These are phyloP conservation scores for Phengaris alcon DNA, from an alignment of 2,888 invertebrate species.

Conservation along the genomic window DNA sequence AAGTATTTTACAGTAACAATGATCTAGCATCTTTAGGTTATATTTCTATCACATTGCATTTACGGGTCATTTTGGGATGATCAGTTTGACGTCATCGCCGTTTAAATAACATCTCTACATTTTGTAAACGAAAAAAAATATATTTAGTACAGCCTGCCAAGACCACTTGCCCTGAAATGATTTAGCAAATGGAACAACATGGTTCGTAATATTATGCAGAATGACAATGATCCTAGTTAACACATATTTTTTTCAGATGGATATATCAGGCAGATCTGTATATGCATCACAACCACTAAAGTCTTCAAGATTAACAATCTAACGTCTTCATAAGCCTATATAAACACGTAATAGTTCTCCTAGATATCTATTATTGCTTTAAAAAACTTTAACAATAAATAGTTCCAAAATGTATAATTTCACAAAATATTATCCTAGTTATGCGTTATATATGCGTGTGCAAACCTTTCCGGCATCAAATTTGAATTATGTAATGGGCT, in stretches of 20 bases:
- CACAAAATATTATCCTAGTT: slow-evolving; percentile 23
- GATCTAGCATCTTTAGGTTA: slow-evolving; percentile 78
- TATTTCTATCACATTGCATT: slow-evolving; percentile 75
- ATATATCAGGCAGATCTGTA: slow-evolving; percentile 24
- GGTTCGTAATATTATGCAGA: neutral
- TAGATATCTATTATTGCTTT: slow-evolving; percentile 26
- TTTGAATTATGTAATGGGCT: slow-evolving; percentile 24
- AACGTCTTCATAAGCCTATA: slow-evolving; percentile 31
- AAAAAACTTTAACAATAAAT: slow-evolving; percentile 22
- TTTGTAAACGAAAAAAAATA: slow-evolving; percentile 39
- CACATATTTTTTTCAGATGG: neutral
- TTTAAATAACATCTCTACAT: slow-evolving; percentile 40
- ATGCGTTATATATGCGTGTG: slow-evolving; percentile 4
- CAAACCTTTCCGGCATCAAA: neutral
- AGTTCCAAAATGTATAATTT: slow-evolving; percentile 43
- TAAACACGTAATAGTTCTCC: slow-evolving; percentile 19
- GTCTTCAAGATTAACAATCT: slow-evolving; percentile 45
- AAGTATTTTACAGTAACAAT: slow-evolving; percentile 78
- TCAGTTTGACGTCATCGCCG: slow-evolving; percentile 42
- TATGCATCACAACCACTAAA: slow-evolving; percentile 60
- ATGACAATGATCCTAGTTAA: neutral
- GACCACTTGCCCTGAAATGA: neutral
- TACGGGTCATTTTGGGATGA: slow-evolving; percentile 44
- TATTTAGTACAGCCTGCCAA: slow-evolving; percentile 31
- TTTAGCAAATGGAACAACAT: neutral